Evolutionary conservation across 1,140 invertebrate genomes (phyloP).

Genomic region (Chelonus insularis): DNA sequence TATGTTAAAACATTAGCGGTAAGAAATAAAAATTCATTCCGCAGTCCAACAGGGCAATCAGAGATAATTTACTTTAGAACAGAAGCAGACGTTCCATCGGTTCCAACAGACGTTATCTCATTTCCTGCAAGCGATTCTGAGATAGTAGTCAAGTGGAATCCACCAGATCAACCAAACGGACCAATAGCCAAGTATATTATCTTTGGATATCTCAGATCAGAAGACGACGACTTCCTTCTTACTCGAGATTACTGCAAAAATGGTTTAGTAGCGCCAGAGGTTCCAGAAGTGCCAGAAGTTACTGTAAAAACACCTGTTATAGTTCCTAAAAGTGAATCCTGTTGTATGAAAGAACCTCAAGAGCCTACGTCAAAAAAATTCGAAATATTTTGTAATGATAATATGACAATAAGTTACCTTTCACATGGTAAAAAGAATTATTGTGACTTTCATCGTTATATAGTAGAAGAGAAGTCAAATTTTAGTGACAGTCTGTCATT

Average conservation of each 20-base stretch:
- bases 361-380: slow-evolving; percentile 32
- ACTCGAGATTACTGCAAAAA: slow-evolving; percentile 64
- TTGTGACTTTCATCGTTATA: slow-evolving; percentile 27
- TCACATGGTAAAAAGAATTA: slow-evolving; percentile 37
- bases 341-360: slow-evolving; percentile 34
- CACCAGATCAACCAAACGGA: slow-evolving; percentile 68
- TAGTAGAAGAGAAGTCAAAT: not conserved
- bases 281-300: slow-evolving; percentile 21
- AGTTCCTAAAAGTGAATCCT: slow-evolving; percentile 25
- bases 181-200: slow-evolving; percentile 68
- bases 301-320: slow-evolving; percentile 28
- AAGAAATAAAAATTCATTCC: slow-evolving; percentile 38
- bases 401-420: slow-evolving; percentile 35
- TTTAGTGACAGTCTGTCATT: not conserved
- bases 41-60: slow-evolving; percentile 57
- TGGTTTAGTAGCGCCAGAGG: slow-evolving; percentile 30
- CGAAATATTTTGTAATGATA: slow-evolving; percentile 42
- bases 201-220: slow-evolving; percentile 46
- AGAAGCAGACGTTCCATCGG: slow-evolving; percentile 62
- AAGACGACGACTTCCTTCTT: slow-evolving; percentile 55
- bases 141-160: slow-evolving; percentile 66
- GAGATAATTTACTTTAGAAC: slow-evolving; percentile 67
- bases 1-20: slow-evolving; percentile 66
- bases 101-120: slow-evolving; percentile 59
- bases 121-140: slow-evolving; percentile 49